Conservation (phyloP, 2,888 invertebrate genomes). For the Drosophila birchii region DNA sequence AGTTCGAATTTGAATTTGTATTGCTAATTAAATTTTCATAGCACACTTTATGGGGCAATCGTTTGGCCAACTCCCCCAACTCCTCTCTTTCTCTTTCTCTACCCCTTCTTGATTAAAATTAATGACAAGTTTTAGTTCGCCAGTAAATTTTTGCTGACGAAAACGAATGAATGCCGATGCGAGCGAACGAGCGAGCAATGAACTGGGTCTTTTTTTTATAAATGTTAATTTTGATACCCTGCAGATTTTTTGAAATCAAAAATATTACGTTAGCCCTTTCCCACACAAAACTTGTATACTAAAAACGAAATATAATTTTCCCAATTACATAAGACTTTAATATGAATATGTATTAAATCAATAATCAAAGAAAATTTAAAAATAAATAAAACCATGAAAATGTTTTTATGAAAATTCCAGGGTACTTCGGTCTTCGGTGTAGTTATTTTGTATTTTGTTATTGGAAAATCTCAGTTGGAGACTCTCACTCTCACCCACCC, state of each 20-base stretch:
- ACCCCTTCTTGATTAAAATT: constrained; percentile 21
- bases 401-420: neutral
- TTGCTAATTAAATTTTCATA: constrained; percentile 25
- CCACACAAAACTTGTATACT: no score
- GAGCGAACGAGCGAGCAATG: constrained; percentile 1
- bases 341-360: no score
- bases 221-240: constrained; percentile 1
- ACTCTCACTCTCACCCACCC: constrained; percentile 1
- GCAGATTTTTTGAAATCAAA: no score
- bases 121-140: constrained; percentile 27
- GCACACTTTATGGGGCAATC: constrained; percentile 25
- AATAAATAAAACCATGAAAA: no score
- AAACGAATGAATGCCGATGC: constrained; percentile 2
- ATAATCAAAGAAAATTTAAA: neutral
- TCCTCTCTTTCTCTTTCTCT: no score
- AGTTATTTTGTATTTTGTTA: neutral
- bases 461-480: constrained; percentile 17
- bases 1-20: constrained; percentile 7
- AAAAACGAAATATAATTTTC: no score
- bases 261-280: no score
- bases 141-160: constrained; percentile 19
- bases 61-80: neutral
- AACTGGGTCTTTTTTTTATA: neutral
- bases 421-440: neutral
- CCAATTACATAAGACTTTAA: no score